Base-by-base conservation (phyloP, 2,113 vertebrate genomes). In the Xiphophorus hellerii region DNA sequence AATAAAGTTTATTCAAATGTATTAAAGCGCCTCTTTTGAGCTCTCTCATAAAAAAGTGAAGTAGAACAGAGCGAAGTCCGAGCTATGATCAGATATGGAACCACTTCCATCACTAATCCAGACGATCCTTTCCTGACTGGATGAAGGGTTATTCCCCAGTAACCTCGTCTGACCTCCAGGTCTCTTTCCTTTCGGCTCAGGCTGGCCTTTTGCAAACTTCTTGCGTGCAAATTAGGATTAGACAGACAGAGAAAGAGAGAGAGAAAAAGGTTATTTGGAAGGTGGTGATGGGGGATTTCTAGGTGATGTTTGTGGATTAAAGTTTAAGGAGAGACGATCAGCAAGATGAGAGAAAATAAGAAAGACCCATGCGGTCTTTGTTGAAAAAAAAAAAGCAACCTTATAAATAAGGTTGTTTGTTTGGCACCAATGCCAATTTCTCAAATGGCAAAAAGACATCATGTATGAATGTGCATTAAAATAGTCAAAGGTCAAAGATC, bases 191-290 rank as follows among this genome's bases (percentile, higher is more conserved):
- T 88, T 58, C 84, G 78, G 72, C 77, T 20, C 77, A 73, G 73
- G 82, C 68, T 83, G 69, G 62, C 81, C 81, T 89, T 88, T 77
- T 73, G 80, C 78, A 62, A 84, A 73, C 88, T 93, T 91, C 83
- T 86, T 88, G 84, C 87, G 89, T 92, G 90, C 88, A 92, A 92
- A 93, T 92, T 91, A 86, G 90, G 92, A 91, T 93, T 92, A 92
- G 74, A 85, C 73, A 31, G 22, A 25, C 2, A 60, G 17, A 0
- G 6, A 1, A 27, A 69, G 78, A 73, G 37, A 78, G 35, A 37
- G 35, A 37, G 35, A 37, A 29, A 69, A 78, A 73, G 37, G 80
- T 89, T 80, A 83, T 92, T 87, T 69, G 30, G 37, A 54, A 39
- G 28, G 2, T n/a, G 20, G 22, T 11, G 51, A 17, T 58, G 72